Evolutionary conservation across 2,888 invertebrate species (phyloP), one percentile per base, ranked within the genome.

Genomic region (Agapostemon virescens): DNA sequence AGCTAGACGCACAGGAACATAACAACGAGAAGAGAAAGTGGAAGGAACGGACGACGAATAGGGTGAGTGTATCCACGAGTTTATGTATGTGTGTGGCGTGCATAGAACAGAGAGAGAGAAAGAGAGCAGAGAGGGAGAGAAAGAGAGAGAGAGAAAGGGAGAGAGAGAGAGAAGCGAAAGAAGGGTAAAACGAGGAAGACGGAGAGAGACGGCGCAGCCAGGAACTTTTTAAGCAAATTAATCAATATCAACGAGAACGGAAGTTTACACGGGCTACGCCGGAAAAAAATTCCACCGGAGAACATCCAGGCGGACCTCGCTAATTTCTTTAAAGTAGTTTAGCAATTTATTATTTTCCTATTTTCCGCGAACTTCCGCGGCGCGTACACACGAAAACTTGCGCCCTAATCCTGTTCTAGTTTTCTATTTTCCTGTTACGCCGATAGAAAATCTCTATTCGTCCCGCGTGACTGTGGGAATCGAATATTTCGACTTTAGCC

Each of bases 261-360:
- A 89, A 90, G 89, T 89, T 89, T 89, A 88, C 88, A 87, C 82
- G 85, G 84, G 86, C 78, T 79, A 67, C 71, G 79, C 52, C 42
- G 52, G 79, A 63, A 74, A 76, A 77, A 79, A 82, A 82, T 79
- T 82, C 83, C 77, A 64, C 67, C 69, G 77, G 67, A 80, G 73
- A 83, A 84, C 82, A 86, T 84, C 85, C 87, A 83, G 84, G 89
- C 86, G 86, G 84, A 86, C 87, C 86, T 82, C 85, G 87, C 88
- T 90, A 91, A 91, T 91, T 91, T 90, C 91, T 90, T 91, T 90
- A 90, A 91, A 90, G 90, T 90, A 90, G 91, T 91, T 91, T 91
- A 88, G 88, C 91, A 90, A 91, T 91, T 91, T 91, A 90, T 91
- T 90, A 91, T 91, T 90, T 90, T 90, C 88, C 91, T 90, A 91